phyloP scores from a whole-genome alignment of 1,140 invertebrate genomes.

The Nebria ingens region DNA sequence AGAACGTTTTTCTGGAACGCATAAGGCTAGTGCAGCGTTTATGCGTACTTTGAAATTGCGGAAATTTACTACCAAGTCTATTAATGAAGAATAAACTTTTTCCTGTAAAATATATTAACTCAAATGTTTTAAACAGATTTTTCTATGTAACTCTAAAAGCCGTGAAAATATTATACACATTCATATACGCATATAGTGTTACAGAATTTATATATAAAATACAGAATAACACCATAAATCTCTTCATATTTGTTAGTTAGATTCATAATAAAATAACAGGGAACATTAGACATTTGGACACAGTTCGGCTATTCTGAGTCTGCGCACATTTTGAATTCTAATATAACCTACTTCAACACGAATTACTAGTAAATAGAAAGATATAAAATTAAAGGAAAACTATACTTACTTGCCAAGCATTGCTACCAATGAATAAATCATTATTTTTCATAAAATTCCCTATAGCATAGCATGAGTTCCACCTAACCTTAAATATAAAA shows the following conservation, averaged over 20 bases:
- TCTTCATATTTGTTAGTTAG: too few species aligned
- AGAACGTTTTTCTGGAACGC: conserved; percentile 42
- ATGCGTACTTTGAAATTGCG: conserved; percentile 63
- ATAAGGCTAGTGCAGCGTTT: conserved; percentile 66
- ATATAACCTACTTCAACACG: too few species aligned
- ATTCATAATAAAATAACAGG: too few species aligned
- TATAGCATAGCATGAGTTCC: conserved; percentile 84
- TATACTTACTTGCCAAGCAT: conserved; percentile 41
- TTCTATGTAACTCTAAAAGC: neutral
- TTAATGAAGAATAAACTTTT: conserved; percentile 38
- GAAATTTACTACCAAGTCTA: conserved; percentile 39
- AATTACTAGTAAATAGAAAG: too few species aligned
- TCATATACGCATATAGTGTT: too few species aligned
- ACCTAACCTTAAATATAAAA: too few species aligned
- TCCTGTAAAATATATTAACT: conserved; percentile 20
- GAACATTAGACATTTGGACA: too few species aligned
- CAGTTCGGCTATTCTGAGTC: too few species aligned
- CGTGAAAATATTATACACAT: too few species aligned
- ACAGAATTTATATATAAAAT: too few species aligned
- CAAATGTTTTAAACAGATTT: neutral
- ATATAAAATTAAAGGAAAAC: conserved; percentile 1
- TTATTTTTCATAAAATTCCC: conserved; percentile 64
- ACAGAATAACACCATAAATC: neutral
- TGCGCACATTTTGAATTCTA: too few species aligned
- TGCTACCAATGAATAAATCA: conserved; percentile 40